A percentile compares a stretch with the other conserved stretches of the same genome.
phyloP scores from a whole-genome alignment of 2,888 invertebrate species.

The Rhagonycha lutea region DNA sequence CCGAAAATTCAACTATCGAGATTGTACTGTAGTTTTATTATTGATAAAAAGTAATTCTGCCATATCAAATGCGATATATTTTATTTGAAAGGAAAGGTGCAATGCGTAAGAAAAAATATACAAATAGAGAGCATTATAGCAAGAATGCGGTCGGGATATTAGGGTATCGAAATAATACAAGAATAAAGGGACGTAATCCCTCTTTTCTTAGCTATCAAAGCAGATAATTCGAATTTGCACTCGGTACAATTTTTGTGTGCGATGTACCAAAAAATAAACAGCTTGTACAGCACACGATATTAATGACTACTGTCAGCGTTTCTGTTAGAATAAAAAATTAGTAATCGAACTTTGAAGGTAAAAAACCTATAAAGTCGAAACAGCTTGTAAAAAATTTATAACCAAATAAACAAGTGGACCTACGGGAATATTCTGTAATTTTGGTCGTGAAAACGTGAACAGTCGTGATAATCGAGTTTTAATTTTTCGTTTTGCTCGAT shows the following conservation, averaged over 20 bases:
- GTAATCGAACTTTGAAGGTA: background rate
- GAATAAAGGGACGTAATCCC: constrained; percentile 28
- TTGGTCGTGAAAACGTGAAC: background rate
- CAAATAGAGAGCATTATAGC: constrained; percentile 10
- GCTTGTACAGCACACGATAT: background rate
- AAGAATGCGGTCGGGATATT: constrained; percentile 19
- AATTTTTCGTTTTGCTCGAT: background rate
- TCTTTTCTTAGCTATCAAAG: constrained; percentile 27
- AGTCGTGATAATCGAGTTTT: background rate
- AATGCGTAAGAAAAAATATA: constrained; percentile 26
- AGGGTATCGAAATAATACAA: constrained; percentile 28
- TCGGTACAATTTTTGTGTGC: constrained; percentile 7
- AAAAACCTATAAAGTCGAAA: background rate
- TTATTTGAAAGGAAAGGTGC: constrained; percentile 19
- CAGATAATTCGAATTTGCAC: constrained; percentile 15
- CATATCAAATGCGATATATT: background rate
- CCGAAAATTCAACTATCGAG: too few relatives aligned
- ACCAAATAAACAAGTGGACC: background rate
- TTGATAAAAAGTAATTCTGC: background rate
- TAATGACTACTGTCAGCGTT: background rate
- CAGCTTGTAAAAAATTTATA: background rate
- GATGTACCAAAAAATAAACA: constrained; percentile 8
- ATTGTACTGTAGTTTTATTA: background rate
- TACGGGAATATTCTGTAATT: background rate
- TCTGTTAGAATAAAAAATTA: background rate